Conservation (phyloP, 2,113 vertebrate species). For the Tyto alba region DNA sequence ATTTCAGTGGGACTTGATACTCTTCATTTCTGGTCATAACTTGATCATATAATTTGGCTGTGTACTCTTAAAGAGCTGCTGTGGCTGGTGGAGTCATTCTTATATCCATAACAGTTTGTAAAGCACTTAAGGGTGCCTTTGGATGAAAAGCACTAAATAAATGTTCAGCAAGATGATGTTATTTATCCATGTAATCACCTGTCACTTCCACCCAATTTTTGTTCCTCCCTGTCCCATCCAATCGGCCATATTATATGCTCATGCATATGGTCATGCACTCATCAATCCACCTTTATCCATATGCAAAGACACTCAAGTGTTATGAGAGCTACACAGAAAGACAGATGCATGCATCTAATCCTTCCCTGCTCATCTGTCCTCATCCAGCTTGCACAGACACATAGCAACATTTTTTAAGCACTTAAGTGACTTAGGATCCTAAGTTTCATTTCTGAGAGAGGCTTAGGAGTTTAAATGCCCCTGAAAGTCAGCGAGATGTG, state of each 20-base stretch:
- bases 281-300: conserved; percentile 65
- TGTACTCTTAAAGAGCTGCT: conserved; percentile 62
- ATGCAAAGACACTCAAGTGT: conserved; percentile 61
- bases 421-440: conserved; percentile 61
- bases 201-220: conserved; percentile 65
- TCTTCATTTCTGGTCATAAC: conserved; percentile 63
- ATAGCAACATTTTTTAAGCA: conserved; percentile 42
- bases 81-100: conserved; percentile 59
- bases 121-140: conserved; percentile 66
- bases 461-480: conserved; percentile 22
- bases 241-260: conserved; percentile 55
- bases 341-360: conserved; percentile 56
- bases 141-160: conserved; percentile 67
- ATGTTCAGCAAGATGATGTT: conserved; percentile 55
- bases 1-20: conserved; percentile 54
- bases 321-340: conserved; percentile 54
- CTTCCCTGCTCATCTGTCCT: conserved; percentile 51
- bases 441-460: conserved; percentile 37
- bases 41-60: conserved; percentile 55
- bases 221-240: conserved; percentile 67
- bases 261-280: conserved; percentile 60
- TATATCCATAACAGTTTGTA: conserved; percentile 66
- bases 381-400: conserved; percentile 25
- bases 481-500: conserved; percentile 28
- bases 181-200: conserved; percentile 68